Conservation (phyloP, 2,797 vertebrate species). For the Calcarius lapponicus region DNA sequence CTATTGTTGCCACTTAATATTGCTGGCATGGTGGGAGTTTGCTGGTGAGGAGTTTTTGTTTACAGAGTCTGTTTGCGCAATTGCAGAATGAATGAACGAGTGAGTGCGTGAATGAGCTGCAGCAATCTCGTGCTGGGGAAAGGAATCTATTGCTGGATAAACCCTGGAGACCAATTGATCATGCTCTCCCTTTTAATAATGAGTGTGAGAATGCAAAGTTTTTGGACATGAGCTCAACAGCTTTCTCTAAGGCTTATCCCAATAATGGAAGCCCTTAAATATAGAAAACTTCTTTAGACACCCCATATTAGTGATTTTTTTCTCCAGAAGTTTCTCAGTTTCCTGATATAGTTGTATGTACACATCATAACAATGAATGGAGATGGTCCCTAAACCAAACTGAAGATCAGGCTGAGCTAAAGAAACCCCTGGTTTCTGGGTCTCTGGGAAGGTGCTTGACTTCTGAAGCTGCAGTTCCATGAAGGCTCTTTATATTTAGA, state of each 20-base stretch:
- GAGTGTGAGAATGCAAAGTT: background rate
- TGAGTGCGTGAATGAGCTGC: constrained; percentile 13
- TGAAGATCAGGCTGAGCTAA: background rate
- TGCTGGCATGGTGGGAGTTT: background rate
- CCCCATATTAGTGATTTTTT: background rate
- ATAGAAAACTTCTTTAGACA: background rate
- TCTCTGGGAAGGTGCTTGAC: background rate
- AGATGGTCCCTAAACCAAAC: background rate
- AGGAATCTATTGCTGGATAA: background rate
- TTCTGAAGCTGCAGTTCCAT: too few species aligned
- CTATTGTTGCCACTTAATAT: background rate
- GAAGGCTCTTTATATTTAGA: too few species aligned
- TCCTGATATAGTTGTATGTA: background rate
- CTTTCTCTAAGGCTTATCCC: background rate
- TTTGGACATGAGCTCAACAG: background rate
- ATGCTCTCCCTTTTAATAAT: background rate
- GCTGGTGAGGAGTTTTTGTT: constrained; percentile 42
- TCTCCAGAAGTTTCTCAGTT: background rate
- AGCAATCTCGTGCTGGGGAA: background rate
- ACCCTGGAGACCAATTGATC: background rate
- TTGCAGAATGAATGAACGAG: constrained; percentile 6
- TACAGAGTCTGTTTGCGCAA: constrained; percentile 24
- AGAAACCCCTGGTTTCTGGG: background rate
- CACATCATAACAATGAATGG: background rate
- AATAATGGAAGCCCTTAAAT: background rate